Evolutionary conservation across 2,888 invertebrate species (phyloP), one percentile per base, ranked within the genome.

Genomic region (Luperina testacea): DNA sequence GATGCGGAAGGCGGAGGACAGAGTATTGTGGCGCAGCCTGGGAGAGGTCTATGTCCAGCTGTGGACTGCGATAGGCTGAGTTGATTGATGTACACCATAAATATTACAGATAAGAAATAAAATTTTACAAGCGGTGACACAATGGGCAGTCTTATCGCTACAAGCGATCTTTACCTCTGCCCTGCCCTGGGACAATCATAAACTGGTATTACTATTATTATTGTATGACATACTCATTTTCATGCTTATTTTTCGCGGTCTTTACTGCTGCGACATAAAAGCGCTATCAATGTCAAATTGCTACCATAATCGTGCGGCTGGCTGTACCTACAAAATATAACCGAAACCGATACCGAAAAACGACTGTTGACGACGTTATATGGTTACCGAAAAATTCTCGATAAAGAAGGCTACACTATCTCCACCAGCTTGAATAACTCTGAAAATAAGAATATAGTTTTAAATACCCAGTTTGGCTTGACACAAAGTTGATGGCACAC

Each of bases 371-470:
- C 32, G 32, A 32, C 32, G 32, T 27, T 27, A 13, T 48, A 27
- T 32, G 24, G 20, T n/a, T 45, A 20, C 45, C 27, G 48, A 32
- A 20, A 20, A 27, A 13, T 27, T 24, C 1, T 4, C 15, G 1
- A n/a, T 64, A 2, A 32, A 42, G 2, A 27, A 51, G 0, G 15
- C 9, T 20, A n/a, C 11, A 57, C 6, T n/a, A 17, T 32, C n/a
- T 24, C 9, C 24, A 63, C n/a, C 53, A 27, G 13, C n/a, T 61
- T 61, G 24, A 75, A 75, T 51, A 51, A 77, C 38, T 72, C 1
- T 5, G 2, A 42, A 76, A 82, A 76, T 59, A 1, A 45, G 48
- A 45, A 48, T 24, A 9, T 57, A 27, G 24, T 59, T 38, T 75
- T 27, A 42, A 75, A 45, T 48, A n/a, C 27, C 20, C 20, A 42